Evolutionary conservation across 2,113 vertebrate species (phyloP).

Genomic region (Charadrius vociferus): DNA sequence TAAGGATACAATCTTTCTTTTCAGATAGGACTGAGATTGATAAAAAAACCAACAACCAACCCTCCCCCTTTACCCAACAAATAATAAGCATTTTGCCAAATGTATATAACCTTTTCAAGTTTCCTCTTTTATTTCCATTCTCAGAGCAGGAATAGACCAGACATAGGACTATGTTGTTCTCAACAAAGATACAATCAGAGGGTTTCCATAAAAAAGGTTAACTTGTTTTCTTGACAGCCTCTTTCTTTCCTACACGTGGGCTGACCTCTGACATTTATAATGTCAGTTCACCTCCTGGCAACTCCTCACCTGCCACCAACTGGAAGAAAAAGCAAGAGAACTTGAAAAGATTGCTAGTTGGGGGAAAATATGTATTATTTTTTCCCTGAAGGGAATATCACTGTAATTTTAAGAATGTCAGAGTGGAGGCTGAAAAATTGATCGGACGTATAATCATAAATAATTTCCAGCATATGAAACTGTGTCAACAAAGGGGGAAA

Average conservation of each 20-base stretch:
- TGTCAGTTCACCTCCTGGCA: slow-evolving; percentile 41
- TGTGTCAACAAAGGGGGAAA: background rate
- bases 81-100: background rate
- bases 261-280: slow-evolving; percentile 46
- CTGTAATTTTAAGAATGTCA: slow-evolving; percentile 32
- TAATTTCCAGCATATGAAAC: slow-evolving; percentile 14
- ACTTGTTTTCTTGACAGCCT: slow-evolving; percentile 29
- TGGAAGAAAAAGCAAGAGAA: slow-evolving; percentile 16
- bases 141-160: background rate
- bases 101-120: slow-evolving; percentile 5
- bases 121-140: slow-evolving; percentile 13
- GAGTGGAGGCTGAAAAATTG: slow-evolving; percentile 10
- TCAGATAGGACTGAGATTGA: background rate
- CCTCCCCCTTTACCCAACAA: background rate
- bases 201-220: slow-evolving; percentile 34
- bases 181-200: background rate
- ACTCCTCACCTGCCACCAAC: slow-evolving; percentile 39
- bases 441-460: background rate
- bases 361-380: background rate
- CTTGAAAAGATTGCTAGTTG: slow-evolving; percentile 30
- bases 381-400: slow-evolving; percentile 21
- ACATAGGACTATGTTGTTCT: background rate
- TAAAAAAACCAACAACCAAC: background rate
- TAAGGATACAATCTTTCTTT: background rate
- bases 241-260: background rate